phyloP scores from a whole-genome alignment of 2,888 invertebrate species.

The Amphipyra berbera region DNA sequence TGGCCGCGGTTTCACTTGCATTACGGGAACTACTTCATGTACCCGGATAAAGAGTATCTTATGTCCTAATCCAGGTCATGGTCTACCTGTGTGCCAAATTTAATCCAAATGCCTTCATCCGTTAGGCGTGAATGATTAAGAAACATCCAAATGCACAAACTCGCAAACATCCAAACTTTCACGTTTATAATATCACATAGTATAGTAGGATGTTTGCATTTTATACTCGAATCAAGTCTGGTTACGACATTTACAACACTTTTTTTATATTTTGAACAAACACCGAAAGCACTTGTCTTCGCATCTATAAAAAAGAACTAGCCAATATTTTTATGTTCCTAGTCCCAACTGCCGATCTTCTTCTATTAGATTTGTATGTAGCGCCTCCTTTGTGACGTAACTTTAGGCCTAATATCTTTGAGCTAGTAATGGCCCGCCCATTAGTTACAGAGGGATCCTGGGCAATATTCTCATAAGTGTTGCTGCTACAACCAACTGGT shows the following conservation, averaged over 20 bases:
- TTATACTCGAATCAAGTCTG: slow-evolving; percentile 8
- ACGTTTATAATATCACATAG: no score
- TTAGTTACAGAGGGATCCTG: slow-evolving; percentile 44
- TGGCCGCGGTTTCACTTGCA: no score
- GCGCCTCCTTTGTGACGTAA: slow-evolving; percentile 22
- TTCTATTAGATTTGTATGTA: background rate
- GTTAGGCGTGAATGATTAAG: no score
- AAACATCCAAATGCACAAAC: no score
- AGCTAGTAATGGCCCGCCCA: slow-evolving; percentile 42
- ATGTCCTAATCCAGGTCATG: no score
- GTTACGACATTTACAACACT: background rate
- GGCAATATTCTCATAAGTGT: slow-evolving; percentile 33
- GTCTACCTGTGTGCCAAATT: no score
- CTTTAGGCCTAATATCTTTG: slow-evolving; percentile 28
- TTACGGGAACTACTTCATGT: no score
- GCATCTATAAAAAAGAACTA: no score
- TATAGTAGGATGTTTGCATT: slow-evolving; percentile 19
- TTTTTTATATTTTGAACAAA: background rate
- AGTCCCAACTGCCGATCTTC: background rate
- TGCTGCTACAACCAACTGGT: slow-evolving; percentile 6
- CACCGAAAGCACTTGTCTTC: background rate
- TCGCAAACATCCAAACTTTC: no score
- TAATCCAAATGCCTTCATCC: no score
- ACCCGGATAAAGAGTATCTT: no score
- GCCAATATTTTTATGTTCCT: background rate